Evolutionary conservation across 2,888 invertebrate species (phyloP), one percentile per base, ranked within the genome.

Genomic region (Micoletzkya japonica): DNA sequence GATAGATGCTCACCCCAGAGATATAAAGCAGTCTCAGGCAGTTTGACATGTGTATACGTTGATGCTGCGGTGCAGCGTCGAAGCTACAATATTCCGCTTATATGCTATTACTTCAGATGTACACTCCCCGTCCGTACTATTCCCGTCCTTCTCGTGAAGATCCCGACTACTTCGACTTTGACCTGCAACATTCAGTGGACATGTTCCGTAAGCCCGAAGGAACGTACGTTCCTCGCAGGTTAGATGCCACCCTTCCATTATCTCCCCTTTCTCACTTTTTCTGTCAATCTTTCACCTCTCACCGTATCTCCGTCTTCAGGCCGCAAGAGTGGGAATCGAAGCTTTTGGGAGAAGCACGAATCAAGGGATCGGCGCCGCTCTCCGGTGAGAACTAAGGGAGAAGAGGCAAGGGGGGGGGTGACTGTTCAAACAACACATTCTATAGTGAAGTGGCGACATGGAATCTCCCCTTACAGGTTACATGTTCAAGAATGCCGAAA

Each of bases 151-250:
- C 78, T 60, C 64, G 82, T n/a, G 75, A 77, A 63, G 85, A 85
- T 72, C 84, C 84, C n/a, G 85, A 85, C 61, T 85, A 85, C 67
- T 85, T 85, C 68, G 85, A 85, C 70, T 85, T 79, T 72, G 85
- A 85, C 57, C 74, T 85, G 1, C 77, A 80, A 50, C 85, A 85
- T 58, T 85, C 85, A 6, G 83, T 85, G n/a, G 77, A 82, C 61
- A 66, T 85, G 74, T 85, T 77, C 75, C 76, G 77, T 32, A 74
- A 77, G 50, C 84, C 83, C 3, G 81, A 82, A 73, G 84, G 84
- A n/a, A 74, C 72, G 60, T 84, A 83, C 63, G 74, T 76, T 7
- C 84, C 84, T 57, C 64, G 76, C 71, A 76, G 76, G 84, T 84
- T 28, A n/a, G n/a, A n/a, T n/a, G 32, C 34, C 34, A 68, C 28